A percentile compares a stretch with the other conserved stretches of the same genome.
Evolutionary conservation across 1,140 invertebrate species (phyloP).

Genomic region (Pseudobourletiella spinata): DNA sequence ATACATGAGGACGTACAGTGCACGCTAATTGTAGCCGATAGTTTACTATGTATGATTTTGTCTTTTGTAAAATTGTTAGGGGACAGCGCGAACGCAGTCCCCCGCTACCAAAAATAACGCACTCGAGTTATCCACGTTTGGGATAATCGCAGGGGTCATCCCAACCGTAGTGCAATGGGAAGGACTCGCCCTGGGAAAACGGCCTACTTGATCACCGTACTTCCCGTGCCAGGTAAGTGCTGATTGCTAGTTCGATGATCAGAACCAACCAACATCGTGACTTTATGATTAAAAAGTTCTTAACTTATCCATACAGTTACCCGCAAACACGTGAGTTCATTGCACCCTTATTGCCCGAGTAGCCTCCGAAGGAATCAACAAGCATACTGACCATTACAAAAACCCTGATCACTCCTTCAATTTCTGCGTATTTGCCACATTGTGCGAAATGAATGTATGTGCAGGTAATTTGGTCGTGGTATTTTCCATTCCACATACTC

Average conservation of each 20-base stretch:
- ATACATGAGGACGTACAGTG: no score
- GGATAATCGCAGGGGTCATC: slow-evolving; percentile 48
- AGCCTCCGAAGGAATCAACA: no score
- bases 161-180: slow-evolving; percentile 54
- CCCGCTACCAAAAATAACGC: slow-evolving; percentile 59
- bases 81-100: slow-evolving; percentile 51
- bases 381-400: no score
- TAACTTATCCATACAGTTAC: not conserved
- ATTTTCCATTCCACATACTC: no score
- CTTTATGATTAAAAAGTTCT: not conserved
- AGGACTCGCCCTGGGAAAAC: slow-evolving; percentile 55
- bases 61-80: no score
- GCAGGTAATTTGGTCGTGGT: no score
- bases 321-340: no score
- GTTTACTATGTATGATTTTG: no score
- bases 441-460: no score
- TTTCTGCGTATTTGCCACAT: not conserved
- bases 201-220: slow-evolving; percentile 55
- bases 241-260: not conserved
- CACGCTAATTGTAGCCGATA: no score
- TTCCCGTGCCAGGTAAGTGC: slow-evolving; percentile 55
- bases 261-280: not conserved
- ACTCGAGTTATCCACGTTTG: slow-evolving; percentile 59
- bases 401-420: not conserved
- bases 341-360: no score